Evolutionary conservation across 2,888 invertebrate genomes (phyloP).

Genomic region (Erannis defoliaria): DNA sequence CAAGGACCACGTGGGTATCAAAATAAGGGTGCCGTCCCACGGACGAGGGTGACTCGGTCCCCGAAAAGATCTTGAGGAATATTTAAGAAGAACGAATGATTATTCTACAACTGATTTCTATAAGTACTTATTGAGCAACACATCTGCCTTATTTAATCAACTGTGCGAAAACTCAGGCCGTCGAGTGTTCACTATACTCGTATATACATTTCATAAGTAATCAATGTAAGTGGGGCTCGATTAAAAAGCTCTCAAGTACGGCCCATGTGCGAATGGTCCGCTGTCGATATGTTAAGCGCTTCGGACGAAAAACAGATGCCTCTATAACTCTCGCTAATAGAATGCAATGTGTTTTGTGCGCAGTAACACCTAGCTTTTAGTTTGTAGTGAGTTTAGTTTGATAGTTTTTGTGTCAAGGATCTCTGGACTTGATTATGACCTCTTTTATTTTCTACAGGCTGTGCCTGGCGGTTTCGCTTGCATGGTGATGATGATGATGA

Average conservation of each 20-base stretch:
- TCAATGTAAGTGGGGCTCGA: slow-evolving; percentile 66
- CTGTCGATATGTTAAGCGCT: slow-evolving; percentile 59
- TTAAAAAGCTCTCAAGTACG: slow-evolving; percentile 69
- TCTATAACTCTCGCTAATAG: slow-evolving; percentile 49
- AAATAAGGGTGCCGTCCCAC: too few relatives aligned
- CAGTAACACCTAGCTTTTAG: slow-evolving; percentile 21
- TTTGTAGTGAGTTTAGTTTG: slow-evolving; percentile 6
- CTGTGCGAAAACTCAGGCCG: slow-evolving; percentile 22
- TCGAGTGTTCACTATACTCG: slow-evolving; percentile 34
- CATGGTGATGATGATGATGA: too few relatives aligned
- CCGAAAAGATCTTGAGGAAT: too few relatives aligned
- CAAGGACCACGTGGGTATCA: too few relatives aligned
- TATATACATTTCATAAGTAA: slow-evolving; percentile 46
- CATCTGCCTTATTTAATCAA: slow-evolving; percentile 15
- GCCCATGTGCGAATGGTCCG: slow-evolving; percentile 71
- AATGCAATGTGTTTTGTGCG: slow-evolving; percentile 46
- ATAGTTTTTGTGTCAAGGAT: neutral
- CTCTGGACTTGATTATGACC: too few relatives aligned
- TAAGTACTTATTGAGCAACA: neutral
- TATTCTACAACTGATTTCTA: too few relatives aligned
- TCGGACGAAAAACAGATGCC: slow-evolving; percentile 71
- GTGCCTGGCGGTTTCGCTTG: neutral
- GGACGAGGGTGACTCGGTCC: too few relatives aligned
- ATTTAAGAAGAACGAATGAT: too few relatives aligned
- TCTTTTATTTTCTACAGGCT: neutral